Conservation (phyloP, 1,140 invertebrate species). For the Trachymyrmex septentrionalis region DNA sequence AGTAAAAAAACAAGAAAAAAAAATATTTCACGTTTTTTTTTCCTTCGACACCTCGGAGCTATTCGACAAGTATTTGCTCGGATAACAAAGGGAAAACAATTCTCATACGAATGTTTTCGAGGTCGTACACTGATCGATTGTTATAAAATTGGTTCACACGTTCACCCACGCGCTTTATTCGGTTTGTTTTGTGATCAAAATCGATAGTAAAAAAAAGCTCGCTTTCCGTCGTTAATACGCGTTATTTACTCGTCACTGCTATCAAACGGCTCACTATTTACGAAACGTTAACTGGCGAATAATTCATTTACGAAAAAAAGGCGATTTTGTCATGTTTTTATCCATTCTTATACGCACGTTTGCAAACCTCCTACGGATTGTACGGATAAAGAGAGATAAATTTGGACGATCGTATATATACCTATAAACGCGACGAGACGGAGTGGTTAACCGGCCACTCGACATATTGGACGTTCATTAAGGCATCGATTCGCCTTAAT, state of each 20-base stretch:
- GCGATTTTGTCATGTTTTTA: slow-evolving; percentile 21
- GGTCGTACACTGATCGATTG: slow-evolving; percentile 23
- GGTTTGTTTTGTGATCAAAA: slow-evolving; percentile 33
- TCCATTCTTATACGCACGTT: not conserved
- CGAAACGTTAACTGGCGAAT: slow-evolving; percentile 43
- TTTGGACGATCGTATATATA: slow-evolving; percentile 47
- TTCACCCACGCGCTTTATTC: not conserved
- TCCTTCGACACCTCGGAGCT: not conserved
- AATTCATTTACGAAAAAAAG: slow-evolving; percentile 54
- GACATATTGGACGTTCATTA: slow-evolving; percentile 30
- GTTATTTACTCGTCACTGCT: slow-evolving; percentile 39
- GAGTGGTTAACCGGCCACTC: slow-evolving; percentile 28
- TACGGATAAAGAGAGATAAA: slow-evolving; percentile 26
- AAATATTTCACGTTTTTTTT: not conserved
- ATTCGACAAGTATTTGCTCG: slow-evolving; percentile 4
- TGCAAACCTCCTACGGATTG: not conserved
- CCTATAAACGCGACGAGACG: not conserved
- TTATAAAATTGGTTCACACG: slow-evolving; percentile 30
- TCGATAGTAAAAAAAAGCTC: slow-evolving; percentile 11
- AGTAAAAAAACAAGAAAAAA: not conserved
- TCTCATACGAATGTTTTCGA: not conserved
- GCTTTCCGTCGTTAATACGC: slow-evolving; percentile 26
- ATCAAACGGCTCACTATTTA: slow-evolving; percentile 49
- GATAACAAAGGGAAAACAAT: slow-evolving; percentile 14
- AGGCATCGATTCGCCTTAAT: slow-evolving; percentile 63